Evolutionary conservation across 2,113 vertebrate genomes (phyloP), one percentile per base, ranked within the genome.

Genomic region (Poecilia latipinna): DNA sequence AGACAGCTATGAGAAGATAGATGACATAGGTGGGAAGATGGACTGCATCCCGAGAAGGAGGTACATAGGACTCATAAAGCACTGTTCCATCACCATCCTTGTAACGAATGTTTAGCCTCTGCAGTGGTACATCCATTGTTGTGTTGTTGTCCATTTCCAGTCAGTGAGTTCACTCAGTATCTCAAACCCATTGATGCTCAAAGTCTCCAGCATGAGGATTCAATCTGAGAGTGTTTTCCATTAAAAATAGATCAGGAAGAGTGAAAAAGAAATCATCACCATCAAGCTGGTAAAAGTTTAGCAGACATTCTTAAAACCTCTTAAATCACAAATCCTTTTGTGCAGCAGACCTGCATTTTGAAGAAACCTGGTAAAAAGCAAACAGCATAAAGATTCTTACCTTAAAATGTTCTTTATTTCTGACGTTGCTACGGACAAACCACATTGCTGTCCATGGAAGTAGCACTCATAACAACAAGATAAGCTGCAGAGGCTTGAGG

Each of bases 41-140:
- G 87, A 97, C 78, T 62, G 94, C 85, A 37, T 98, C 97, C 82
- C 96, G 93, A 1, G 96, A 89, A 0, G 97, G 97, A 0, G 97
- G 97, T 4, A 93, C 85, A 77, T 98, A 97, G 35, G 94, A 96
- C 79, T 93, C 81, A 0, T 96, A 99, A 4, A 95, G 75, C 1
- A 95, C 87, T 0, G 86, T 66, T 26, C 92, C 92, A 17, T 93
- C 92, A 0, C 92, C 92, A 72, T 89, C 91, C 32, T 33, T 87
- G 65, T 78, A 54, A 57, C 31, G 88, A 51, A 83, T 12, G 2
- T 75, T 86, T 19, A 78, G 28, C 12, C 67, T 48, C 8, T 82
- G 65, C 33, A 11, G 1, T 0, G 75, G 37, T 28, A 6, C 28
- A 0, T 90, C 91, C 87, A 85, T 89, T 4, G 57, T 54, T 8